These are phyloP conservation scores for Mythimna vitellina DNA, from an alignment of 2,888 invertebrate genomes.

Conservation along the genomic window DNA sequence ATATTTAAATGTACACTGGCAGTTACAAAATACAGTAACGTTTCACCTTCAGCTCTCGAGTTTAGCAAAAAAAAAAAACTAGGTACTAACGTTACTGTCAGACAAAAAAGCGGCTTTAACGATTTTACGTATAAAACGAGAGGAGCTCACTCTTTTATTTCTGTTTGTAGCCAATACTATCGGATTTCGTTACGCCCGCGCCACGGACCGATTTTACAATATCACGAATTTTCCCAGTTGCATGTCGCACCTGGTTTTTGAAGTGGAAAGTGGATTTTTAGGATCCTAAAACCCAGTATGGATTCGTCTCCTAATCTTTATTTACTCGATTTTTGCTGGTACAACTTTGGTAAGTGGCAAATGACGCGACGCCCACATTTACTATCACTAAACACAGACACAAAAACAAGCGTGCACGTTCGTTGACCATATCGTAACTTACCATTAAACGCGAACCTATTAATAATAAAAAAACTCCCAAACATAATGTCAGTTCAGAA, in stretches of 20 bases:
- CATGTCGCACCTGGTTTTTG: constrained; percentile 65
- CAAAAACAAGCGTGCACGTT: too few relatives aligned
- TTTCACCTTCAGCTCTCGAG: constrained; percentile 55
- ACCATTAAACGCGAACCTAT: too few relatives aligned
- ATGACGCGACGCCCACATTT: neutral
- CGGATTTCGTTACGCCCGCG: constrained; percentile 69
- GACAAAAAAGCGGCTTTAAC: constrained; percentile 64
- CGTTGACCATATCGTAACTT: too few relatives aligned
- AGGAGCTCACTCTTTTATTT: constrained; percentile 64
- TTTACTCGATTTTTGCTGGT: constrained; percentile 20
- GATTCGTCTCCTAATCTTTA: constrained; percentile 18
- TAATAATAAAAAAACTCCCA: neutral
- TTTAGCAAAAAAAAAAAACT: constrained; percentile 60
- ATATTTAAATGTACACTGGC: constrained; percentile 50
- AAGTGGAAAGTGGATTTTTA: constrained; percentile 65
- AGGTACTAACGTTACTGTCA: constrained; percentile 55
- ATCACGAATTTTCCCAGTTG: constrained; percentile 65
- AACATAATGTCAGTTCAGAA: neutral
- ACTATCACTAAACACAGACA: neutral
- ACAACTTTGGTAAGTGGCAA: neutral
- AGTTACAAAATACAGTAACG: constrained; percentile 57
- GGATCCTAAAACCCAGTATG: constrained; percentile 46
- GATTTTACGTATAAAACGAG: constrained; percentile 67
- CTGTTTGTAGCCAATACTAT: constrained; percentile 68
- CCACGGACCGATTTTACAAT: constrained; percentile 68